Evolutionary conservation across 2,113 vertebrate species (phyloP), one percentile per base, ranked within the genome.

Genomic region (Lynx canadensis): DNA sequence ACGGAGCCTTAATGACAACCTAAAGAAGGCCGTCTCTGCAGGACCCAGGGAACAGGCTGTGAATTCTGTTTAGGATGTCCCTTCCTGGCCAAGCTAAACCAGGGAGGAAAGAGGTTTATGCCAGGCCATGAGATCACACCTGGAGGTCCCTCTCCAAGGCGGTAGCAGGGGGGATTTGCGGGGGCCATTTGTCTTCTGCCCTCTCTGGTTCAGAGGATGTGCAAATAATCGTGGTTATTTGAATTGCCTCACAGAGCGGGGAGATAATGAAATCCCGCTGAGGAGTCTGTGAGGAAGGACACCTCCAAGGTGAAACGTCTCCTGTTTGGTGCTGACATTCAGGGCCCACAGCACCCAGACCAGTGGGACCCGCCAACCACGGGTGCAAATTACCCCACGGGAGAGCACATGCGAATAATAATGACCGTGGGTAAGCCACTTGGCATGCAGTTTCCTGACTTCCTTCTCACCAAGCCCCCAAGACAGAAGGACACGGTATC

Each of bases 401-500:
- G 74, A 79, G 71, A 76, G 11, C 41, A 91, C n/a, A 38, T 12
- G 9, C 4, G 31, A 36, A 15, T 18, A 29, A 69, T 31, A 27
- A 27, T 0, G 5, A 45, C 36, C 19, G 16, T 3, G 69, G 41
- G 6, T 4, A 41, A 94, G 36, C 36, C 65, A 0, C 38, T 38
- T 45, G 18, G 55, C 23, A 13, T 4, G 1, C 3, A 23, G 60
- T 25, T 1, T 4, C 8, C 45, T 55, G 69, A 27, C 41, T 45
- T 52, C 60, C 36, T 82, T 29, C 18, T 66, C 9, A 7, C 0
- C 14, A 27, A 6, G 31, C 33, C 41, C 57, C 23, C 31, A 7
- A 16, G 36, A 55, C 36, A 78, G 41, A 45, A n/a, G 29, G 2
- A 27, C n/a, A 1, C 4, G 0, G 0, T 0, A 0, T 21, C 4